Percentiles rank a stretch among this genome's conserved stretches.
phyloP scores from a whole-genome alignment of 2,888 invertebrate genomes.

The Pristionchus fissidentatus region DNA sequence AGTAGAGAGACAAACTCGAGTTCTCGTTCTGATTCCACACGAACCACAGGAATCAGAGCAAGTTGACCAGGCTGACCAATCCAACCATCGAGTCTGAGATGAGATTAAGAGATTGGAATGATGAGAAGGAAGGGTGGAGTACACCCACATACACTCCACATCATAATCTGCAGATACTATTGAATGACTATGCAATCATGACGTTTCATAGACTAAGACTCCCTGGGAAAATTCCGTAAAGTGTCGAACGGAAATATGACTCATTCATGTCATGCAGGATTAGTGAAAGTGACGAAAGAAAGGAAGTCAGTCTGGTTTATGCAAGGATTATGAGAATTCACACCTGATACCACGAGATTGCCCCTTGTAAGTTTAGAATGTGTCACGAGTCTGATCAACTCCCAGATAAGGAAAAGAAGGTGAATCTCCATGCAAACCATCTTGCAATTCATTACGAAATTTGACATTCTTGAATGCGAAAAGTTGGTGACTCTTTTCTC shows the following conservation, averaged over 20 bases:
- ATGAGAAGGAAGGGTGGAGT: background rate
- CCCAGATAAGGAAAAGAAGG: too few species aligned
- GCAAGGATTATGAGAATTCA: background rate
- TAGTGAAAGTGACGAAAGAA: background rate
- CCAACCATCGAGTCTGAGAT: slow-evolving; percentile 56
- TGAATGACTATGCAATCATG: background rate
- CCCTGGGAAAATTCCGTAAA: too few species aligned
- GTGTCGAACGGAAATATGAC: background rate
- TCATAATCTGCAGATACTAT: too few species aligned
- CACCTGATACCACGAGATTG: background rate
- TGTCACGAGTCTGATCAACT: too few species aligned
- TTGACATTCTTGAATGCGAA: too few species aligned
- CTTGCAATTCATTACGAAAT: too few species aligned
- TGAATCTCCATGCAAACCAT: too few species aligned
- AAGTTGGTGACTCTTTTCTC: too few species aligned
- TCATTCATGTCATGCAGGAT: background rate
- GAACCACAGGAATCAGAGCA: slow-evolving; percentile 66
- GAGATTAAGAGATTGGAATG: background rate
- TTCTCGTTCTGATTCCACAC: slow-evolving; percentile 63
- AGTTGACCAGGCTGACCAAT: slow-evolving; percentile 63
- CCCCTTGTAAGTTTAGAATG: too few species aligned
- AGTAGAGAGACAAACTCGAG: slow-evolving; percentile 58
- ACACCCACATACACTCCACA: background rate
- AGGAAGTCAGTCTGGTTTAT: background rate
- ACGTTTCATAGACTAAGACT: too few species aligned